Percentiles rank a stretch among this genome's conserved stretches.
Conservation (phyloP, 2,888 invertebrate species). For the Idaea biselata region DNA sequence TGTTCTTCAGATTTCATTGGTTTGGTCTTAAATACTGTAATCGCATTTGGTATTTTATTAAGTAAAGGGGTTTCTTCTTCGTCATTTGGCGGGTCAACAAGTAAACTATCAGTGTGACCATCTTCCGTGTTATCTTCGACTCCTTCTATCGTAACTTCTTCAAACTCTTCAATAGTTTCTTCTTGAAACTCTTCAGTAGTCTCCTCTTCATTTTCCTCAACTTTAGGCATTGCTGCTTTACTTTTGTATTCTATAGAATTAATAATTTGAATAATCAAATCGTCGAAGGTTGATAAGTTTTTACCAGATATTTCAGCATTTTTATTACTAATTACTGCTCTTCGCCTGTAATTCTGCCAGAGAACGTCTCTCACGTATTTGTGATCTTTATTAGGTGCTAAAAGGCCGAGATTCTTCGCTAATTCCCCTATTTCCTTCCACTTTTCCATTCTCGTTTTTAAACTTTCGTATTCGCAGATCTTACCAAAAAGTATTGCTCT, state of each 20-base stretch:
- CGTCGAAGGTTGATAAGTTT: slow-evolving; percentile 12
- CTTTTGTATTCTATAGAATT: slow-evolving; percentile 1
- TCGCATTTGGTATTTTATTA: background rate
- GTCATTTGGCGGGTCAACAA: background rate
- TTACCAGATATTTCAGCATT: slow-evolving; percentile 9
- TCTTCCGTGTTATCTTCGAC: slow-evolving; percentile 10
- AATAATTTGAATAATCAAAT: slow-evolving; percentile 21
- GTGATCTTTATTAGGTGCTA: slow-evolving; percentile 18
- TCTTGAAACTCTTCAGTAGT: background rate
- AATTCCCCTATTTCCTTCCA: slow-evolving; percentile 22
- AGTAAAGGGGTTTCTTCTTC: no score
- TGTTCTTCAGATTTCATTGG: no score
- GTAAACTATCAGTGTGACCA: background rate
- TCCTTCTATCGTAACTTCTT: no score
- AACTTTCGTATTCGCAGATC: slow-evolving; percentile 13
- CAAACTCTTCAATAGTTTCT: background rate
- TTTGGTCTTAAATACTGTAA: no score
- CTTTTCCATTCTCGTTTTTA: slow-evolving; percentile 15
- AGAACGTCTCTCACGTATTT: slow-evolving; percentile 25
- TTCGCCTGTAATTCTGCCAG: slow-evolving; percentile 26
- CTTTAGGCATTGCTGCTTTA: background rate
- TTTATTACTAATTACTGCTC: slow-evolving; percentile 12
- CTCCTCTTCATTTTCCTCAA: background rate
- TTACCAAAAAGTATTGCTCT: slow-evolving; percentile 22
- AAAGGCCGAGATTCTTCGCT: slow-evolving; percentile 22